Evolutionary conservation across 2,888 invertebrate species (phyloP).

Genomic region (Drosophila diplacantha): DNA sequence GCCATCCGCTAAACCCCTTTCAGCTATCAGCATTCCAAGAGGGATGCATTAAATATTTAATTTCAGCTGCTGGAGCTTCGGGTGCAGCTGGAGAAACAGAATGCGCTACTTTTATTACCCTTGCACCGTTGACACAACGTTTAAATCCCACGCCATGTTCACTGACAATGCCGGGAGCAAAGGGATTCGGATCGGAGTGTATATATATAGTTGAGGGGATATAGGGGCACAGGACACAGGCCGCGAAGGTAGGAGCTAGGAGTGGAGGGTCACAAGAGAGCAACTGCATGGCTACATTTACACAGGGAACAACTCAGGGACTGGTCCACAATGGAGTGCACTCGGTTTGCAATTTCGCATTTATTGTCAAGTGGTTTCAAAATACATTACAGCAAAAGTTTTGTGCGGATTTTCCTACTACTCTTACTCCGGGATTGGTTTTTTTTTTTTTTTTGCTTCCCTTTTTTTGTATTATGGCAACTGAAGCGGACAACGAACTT

Average conservation of each 20-base stretch:
- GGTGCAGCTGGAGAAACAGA: conserved; percentile 20
- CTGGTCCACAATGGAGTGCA: conserved; percentile 37
- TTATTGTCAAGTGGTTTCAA: conserved; percentile 68
- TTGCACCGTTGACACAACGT: conserved; percentile 61
- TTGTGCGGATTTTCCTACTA: conserved; percentile 28
- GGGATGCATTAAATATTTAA: conserved; percentile 68
- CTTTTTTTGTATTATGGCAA: not conserved
- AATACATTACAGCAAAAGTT: conserved; percentile 49
- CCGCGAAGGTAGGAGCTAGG: not conserved
- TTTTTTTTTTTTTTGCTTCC: not conserved
- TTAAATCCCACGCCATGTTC: conserved; percentile 59
- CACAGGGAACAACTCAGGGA: conserved; percentile 28
- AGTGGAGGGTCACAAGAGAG: conserved; percentile 25
- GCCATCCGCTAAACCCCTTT: conserved; percentile 21
- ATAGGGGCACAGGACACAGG: conserved; percentile 1
- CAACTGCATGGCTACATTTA: conserved; percentile 45
- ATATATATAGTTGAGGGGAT: conserved; percentile 13
- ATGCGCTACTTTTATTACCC: conserved; percentile 67
- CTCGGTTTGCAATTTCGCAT: conserved; percentile 56
- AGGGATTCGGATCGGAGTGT: conserved; percentile 24
- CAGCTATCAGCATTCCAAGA: conserved; percentile 31
- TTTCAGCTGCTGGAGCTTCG: conserved; percentile 41
- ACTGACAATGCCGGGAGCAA: conserved; percentile 51
- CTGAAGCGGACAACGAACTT: conserved; percentile 36
- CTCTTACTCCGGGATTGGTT: not conserved